Percentiles rank a stretch among this genome's conserved stretches.
Evolutionary conservation across 2,797 vertebrate genomes (phyloP).

Genomic region (Numenius phaeopus): DNA sequence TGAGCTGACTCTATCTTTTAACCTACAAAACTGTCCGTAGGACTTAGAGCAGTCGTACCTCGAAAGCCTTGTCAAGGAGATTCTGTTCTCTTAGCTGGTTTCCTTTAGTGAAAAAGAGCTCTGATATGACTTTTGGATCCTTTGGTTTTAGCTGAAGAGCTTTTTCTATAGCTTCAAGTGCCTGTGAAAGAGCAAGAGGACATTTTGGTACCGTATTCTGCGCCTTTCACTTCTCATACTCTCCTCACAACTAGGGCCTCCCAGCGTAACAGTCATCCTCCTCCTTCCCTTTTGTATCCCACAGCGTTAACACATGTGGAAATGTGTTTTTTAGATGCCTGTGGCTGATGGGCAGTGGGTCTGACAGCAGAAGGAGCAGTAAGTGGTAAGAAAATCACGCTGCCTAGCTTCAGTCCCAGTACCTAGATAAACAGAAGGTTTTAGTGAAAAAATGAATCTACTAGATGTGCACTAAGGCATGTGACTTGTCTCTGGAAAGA

Average conservation of each 20-base stretch:
- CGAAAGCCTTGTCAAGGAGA: constrained; percentile 90
- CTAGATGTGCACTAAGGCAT: not conserved
- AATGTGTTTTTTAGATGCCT: not conserved
- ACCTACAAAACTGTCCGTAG: accelerated
- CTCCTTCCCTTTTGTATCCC: not conserved
- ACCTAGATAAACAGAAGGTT: not conserved
- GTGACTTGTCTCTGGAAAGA: not conserved
- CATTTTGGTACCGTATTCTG: not conserved
- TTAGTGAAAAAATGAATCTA: not conserved
- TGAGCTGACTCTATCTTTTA: not conserved
- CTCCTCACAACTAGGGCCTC: not conserved
- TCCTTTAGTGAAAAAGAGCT: constrained; percentile 96
- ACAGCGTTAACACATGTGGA: not conserved
- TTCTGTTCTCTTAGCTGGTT: constrained; percentile 97
- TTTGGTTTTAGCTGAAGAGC: constrained; percentile 90
- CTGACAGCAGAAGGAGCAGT: not conserved
- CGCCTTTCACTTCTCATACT: not conserved
- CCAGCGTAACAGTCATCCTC: not conserved
- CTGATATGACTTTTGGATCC: constrained; percentile 88
- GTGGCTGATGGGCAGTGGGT: not conserved
- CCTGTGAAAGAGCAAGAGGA: constrained; percentile 78
- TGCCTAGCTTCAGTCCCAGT: not conserved
- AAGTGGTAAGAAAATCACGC: not conserved
- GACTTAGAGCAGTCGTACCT: constrained; percentile 80
- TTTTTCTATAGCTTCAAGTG: constrained; percentile 87